Conservation (phyloP, 2,888 invertebrate genomes). For the Cecidostiba fungosa region DNA sequence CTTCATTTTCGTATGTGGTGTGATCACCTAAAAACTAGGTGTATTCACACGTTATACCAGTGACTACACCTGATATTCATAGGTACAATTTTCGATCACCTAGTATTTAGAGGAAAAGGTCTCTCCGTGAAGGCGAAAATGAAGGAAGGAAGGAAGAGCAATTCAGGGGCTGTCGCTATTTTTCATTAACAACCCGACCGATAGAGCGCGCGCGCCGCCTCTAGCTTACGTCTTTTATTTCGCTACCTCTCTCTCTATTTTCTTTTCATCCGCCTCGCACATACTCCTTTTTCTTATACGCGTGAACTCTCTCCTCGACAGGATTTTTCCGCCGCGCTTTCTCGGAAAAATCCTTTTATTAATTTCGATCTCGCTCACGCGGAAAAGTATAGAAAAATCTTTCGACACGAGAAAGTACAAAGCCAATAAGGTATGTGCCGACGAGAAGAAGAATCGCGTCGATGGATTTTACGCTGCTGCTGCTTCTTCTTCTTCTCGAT, state of each 20-base stretch:
- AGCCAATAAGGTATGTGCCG: not conserved
- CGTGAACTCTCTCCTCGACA: not conserved
- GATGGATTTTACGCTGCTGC: constrained; percentile 33
- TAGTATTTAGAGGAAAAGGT: too few species aligned
- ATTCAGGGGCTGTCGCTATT: constrained; percentile 74
- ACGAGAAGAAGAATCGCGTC: not conserved
- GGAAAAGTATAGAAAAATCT: not conserved
- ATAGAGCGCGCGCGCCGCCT: constrained; percentile 68
- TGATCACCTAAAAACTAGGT: too few species aligned
- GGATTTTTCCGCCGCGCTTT: not conserved
- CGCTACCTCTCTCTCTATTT: constrained; percentile 15
- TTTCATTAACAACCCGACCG: constrained; percentile 77
- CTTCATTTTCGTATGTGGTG: too few species aligned
- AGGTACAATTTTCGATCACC: too few species aligned
- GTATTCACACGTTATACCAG: too few species aligned
- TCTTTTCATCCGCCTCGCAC: constrained; percentile 24
- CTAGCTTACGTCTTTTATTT: constrained; percentile 41
- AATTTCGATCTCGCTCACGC: not conserved
- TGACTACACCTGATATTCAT: too few species aligned
- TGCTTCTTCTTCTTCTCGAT: too few species aligned
- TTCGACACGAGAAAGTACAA: not conserved
- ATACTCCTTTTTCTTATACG: constrained; percentile 8
- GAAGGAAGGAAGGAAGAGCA: constrained; percentile 64
- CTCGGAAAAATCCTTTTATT: constrained; percentile 1
- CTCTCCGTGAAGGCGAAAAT: constrained; percentile 46